Evolutionary conservation across 2,113 vertebrate genomes (phyloP).

Genomic region (Anthoscopus minutus): DNA sequence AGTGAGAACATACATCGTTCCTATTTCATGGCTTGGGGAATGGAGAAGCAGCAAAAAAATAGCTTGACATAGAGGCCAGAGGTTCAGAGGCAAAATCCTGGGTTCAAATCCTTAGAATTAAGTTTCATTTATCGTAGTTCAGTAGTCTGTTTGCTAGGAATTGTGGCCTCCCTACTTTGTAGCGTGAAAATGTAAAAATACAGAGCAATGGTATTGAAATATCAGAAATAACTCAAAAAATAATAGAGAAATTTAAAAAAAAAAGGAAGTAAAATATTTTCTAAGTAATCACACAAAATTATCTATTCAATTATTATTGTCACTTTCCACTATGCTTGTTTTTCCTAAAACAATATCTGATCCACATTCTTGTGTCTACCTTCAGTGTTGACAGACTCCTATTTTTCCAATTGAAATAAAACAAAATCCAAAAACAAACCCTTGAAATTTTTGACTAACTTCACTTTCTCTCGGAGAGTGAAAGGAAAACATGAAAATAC

Average conservation of each 20-base stretch:
- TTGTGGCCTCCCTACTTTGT: neutral
- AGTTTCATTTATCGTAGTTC: neutral
- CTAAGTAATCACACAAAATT: neutral
- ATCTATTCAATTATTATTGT: neutral
- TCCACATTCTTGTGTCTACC: neutral
- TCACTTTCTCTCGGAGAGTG: neutral
- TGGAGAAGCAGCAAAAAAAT: neutral
- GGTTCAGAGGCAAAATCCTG: neutral
- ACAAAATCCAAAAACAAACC: rapidly evolving
- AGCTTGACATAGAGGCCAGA: neutral
- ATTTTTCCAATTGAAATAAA: neutral
- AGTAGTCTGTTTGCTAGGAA: neutral
- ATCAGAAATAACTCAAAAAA: neutral
- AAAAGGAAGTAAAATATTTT: neutral
- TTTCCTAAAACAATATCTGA: neutral
- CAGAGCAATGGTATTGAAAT: neutral
- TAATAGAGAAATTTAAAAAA: neutral
- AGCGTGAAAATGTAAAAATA: neutral
- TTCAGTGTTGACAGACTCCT: neutral
- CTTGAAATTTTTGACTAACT: neutral
- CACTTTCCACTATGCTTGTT: neutral
- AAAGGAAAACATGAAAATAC: neutral
- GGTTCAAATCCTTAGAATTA: too few species aligned
- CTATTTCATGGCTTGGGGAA: neutral
- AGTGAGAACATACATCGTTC: neutral